Conservation (phyloP, 2,888 invertebrate genomes). For the Rhagium mordax region DNA sequence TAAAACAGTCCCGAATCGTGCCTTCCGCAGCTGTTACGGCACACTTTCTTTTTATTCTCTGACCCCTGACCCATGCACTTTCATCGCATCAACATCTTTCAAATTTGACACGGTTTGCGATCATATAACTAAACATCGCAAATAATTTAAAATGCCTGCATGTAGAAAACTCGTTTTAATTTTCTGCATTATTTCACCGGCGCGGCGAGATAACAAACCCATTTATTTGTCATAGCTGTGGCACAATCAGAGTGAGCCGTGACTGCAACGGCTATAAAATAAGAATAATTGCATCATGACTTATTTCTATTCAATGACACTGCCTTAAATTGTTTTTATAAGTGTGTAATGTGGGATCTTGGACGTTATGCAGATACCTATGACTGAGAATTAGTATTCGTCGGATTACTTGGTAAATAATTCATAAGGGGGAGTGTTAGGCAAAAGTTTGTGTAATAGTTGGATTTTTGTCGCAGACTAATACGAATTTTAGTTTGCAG, state of each 20-base stretch:
- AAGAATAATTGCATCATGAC: constrained; percentile 1
- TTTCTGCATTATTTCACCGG: background rate
- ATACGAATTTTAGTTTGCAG: too few relatives aligned
- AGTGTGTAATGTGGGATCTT: background rate
- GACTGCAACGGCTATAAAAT: constrained; percentile 1
- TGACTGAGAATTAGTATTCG: background rate
- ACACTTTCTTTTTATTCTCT: too few relatives aligned
- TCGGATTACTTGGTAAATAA: background rate
- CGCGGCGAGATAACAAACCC: background rate
- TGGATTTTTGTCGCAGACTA: too few relatives aligned
- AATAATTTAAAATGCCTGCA: background rate
- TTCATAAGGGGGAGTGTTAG: background rate
- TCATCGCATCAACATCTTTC: too few relatives aligned
- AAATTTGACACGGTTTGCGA: too few relatives aligned
- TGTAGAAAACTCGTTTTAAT: background rate
- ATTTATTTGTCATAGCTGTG: constrained; percentile 4
- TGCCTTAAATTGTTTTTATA: background rate
- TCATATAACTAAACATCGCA: too few relatives aligned
- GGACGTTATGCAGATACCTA: background rate
- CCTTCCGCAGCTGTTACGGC: too few relatives aligned
- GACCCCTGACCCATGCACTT: too few relatives aligned
- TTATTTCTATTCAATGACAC: background rate
- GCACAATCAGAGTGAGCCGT: background rate
- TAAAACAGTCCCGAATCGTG: too few relatives aligned
- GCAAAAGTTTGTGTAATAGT: too few relatives aligned